Base-by-base conservation (phyloP, 2,888 invertebrate genomes). In the Ormyrus thymus region DNA sequence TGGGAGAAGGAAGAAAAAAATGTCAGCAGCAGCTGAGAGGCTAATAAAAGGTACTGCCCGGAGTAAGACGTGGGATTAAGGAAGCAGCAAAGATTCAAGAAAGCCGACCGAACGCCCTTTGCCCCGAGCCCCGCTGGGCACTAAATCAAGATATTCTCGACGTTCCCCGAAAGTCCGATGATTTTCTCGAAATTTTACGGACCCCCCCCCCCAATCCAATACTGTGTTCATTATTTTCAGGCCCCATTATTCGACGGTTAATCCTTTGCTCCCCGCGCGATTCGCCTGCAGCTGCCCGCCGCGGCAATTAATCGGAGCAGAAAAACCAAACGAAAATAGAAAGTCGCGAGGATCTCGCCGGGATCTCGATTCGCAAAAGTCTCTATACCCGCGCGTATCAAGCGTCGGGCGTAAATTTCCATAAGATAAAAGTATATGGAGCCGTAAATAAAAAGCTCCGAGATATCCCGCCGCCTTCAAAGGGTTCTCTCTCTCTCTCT, bases 321-420 rank as follows among this genome's bases (percentile, higher is more conserved):
- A 77, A 77, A 77, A 71, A 77, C 58, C 71, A 65, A 77, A 76
- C 70, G 70, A 76, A 77, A 77, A 77, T 77, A 77, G 71, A 76
- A 76, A 76, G 76, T 76, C 46, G 71, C 46, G 71, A 48, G 43
- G 76, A 56, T 58, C 58, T 70, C 29, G 70, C 1, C 6, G 15
- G 29, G 13, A 15, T 13, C 8, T 45, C 29, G 29, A 29, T 29
- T 29, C 8, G 46, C 48, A 56, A 1, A 55, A 43, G 46, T n/a
- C 11, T 7, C 1, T n/a, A 56, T 10, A 56, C 43, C 46, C 55
- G 13, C 15, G 29, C 9, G 29, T 51, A 43, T 43, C 4, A 29
- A 29, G 29, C 29, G 29, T 29, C 29, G 29, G 29, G 29, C 29
- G 29, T 29, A 29, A 29, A 29, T 29, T 29, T 29, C 29, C 29